Evolutionary conservation across 2,113 vertebrate species (phyloP).

Genomic region (Isurus oxyrinchus): DNA sequence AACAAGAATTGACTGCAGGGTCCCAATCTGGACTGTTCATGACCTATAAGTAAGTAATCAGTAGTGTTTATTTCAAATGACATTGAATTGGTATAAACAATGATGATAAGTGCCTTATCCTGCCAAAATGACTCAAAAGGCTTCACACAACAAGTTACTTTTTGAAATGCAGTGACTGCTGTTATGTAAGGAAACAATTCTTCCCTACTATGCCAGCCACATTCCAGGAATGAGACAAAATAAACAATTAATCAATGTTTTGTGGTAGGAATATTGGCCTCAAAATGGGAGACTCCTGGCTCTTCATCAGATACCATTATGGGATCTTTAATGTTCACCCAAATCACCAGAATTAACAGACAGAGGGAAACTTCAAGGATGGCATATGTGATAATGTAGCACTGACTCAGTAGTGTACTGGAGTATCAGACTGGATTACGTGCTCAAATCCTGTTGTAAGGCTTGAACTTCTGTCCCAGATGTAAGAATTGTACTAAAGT

Average conservation of each 20-base stretch:
- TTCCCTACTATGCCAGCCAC: background rate
- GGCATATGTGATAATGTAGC: background rate
- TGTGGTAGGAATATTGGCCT: background rate
- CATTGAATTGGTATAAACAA: background rate
- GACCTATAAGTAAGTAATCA: background rate
- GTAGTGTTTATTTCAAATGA: background rate
- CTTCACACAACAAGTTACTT: background rate
- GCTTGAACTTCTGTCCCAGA: background rate
- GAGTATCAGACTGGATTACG: background rate
- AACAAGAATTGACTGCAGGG: constrained; percentile 19
- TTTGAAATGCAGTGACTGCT: background rate
- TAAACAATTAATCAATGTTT: too few relatives aligned
- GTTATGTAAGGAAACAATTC: background rate
- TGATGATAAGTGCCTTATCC: background rate
- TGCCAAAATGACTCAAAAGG: background rate
- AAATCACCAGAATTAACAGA: background rate
- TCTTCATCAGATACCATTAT: background rate
- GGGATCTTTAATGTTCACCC: background rate
- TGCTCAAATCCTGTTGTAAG: background rate
- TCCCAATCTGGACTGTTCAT: background rate
- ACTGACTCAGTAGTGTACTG: background rate
- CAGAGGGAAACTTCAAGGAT: background rate
- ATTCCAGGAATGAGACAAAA: background rate
- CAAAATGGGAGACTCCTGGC: background rate
- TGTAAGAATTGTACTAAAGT: background rate